Percentiles rank a stretch among this genome's conserved stretches.
Conservation (phyloP, 2,888 invertebrate genomes). For the Sceliomorpha sp. region DNA sequence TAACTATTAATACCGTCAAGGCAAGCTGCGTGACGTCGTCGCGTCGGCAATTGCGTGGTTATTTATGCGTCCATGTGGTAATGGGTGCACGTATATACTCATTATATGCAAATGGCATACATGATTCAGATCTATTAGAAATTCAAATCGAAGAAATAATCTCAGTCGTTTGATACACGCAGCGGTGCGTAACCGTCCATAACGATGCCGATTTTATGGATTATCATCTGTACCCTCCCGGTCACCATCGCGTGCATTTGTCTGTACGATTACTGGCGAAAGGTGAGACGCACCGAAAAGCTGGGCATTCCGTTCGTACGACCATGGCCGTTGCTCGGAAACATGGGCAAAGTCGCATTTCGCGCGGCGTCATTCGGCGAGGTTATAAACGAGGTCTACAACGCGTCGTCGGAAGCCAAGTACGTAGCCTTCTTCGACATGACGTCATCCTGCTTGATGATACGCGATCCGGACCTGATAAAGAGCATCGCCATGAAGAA, state of each 20-base stretch:
- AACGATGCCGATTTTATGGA: conserved; percentile 24
- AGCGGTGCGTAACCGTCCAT: conserved; percentile 14
- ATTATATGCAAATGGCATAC: conserved; percentile 7
- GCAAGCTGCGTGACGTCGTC: no score
- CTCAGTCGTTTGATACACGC: conserved; percentile 36
- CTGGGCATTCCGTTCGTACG: conserved; percentile 42
- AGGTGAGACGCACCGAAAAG: conserved; percentile 31
- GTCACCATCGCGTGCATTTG: conserved; percentile 12
- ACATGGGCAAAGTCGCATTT: conserved; percentile 50
- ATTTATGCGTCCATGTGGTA: no score
- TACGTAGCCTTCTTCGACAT: conserved; percentile 70
- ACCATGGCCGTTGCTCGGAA: conserved; percentile 57
- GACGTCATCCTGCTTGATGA: conserved; percentile 60
- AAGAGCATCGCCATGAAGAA: conserved; percentile 67
- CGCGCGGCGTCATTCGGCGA: conserved; percentile 31
- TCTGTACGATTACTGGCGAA: conserved; percentile 27
- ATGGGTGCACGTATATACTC: no score
- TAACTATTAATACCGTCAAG: no score
- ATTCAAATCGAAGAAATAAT: conserved; percentile 15
- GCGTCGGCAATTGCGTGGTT: no score
- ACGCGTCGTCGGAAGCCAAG: conserved; percentile 57
- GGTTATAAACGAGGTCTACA: conserved; percentile 50
- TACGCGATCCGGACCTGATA: conserved; percentile 71
- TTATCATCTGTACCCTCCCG: conserved; percentile 9
- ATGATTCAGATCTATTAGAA: conserved; percentile 4